Conservation (phyloP, 2,888 invertebrate genomes). For the Cataglyphis altisquamis region DNA sequence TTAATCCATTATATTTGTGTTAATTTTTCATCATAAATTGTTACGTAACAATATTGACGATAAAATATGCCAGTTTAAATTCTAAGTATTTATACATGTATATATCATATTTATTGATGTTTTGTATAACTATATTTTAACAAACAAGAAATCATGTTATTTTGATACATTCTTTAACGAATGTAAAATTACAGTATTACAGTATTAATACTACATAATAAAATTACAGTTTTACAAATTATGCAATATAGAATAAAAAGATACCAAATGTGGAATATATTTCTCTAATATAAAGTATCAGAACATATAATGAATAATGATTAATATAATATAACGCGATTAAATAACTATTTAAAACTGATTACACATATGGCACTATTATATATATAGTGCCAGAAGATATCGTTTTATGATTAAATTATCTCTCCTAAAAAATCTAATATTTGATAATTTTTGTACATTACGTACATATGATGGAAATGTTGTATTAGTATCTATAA, state of each 20-base stretch:
- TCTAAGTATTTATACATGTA: background rate
- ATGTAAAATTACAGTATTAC: no score
- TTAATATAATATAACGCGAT: background rate
- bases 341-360: background rate
- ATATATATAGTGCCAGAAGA: background rate
- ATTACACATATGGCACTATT: background rate
- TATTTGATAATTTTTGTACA: background rate
- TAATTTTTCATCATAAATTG: slow-evolving; percentile 1
- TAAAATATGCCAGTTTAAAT: background rate
- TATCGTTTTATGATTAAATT: background rate
- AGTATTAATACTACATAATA: no score
- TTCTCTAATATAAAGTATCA: background rate
- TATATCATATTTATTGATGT: background rate
- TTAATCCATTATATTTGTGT: background rate
- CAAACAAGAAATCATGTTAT: background rate
- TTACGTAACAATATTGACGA: background rate
- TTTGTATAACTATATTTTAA: slow-evolving; percentile 9
- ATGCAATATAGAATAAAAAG: slow-evolving; percentile 4
- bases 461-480: slow-evolving; percentile 10
- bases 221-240: background rate
- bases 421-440: background rate
- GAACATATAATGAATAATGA: background rate
- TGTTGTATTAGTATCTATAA: background rate
- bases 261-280: slow-evolving; percentile 21
- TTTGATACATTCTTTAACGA: background rate